Percentiles rank a stretch among this genome's conserved stretches.
phyloP scores from a whole-genome alignment of 2,113 vertebrate genomes.

The Cathartes aura region DNA sequence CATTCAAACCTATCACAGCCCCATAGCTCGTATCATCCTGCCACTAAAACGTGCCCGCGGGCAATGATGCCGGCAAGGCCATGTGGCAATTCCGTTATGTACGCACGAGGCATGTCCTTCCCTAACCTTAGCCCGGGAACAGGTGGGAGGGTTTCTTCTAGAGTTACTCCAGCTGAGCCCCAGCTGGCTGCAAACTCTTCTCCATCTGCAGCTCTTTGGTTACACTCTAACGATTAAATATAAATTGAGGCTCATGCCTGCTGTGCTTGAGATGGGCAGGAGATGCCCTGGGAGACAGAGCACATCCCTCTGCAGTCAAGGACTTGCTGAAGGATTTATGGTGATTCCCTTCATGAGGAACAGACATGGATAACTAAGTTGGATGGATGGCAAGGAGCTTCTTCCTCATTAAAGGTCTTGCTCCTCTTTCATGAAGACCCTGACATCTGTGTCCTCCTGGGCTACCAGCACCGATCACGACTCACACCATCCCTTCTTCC shows the following conservation, averaged over 20 bases:
- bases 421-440: not conserved
- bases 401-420: not conserved
- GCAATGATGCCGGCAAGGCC: not conserved
- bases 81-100: rapidly evolving
- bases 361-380: rapidly evolving
- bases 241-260: not conserved
- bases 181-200: not conserved
- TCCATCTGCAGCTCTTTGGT: not conserved
- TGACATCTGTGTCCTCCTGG: not conserved
- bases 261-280: not conserved
- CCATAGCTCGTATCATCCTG: not conserved
- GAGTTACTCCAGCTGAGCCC: conserved; percentile 49
- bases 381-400: not conserved
- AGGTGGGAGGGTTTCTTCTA: conserved; percentile 53
- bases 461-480: not conserved
- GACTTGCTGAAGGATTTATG: conserved; percentile 21
- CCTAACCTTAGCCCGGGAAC: conserved; percentile 8
- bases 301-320: not conserved
- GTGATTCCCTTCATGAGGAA: not conserved
- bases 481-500: not conserved
- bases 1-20: not conserved
- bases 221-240: not conserved
- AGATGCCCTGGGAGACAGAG: not conserved
- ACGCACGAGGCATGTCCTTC: not conserved
- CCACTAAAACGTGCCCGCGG: rapidly evolving